Evolutionary conservation across 1,140 invertebrate species (phyloP), one percentile per base, ranked within the genome.

Genomic region (Colletes latitarsis): DNA sequence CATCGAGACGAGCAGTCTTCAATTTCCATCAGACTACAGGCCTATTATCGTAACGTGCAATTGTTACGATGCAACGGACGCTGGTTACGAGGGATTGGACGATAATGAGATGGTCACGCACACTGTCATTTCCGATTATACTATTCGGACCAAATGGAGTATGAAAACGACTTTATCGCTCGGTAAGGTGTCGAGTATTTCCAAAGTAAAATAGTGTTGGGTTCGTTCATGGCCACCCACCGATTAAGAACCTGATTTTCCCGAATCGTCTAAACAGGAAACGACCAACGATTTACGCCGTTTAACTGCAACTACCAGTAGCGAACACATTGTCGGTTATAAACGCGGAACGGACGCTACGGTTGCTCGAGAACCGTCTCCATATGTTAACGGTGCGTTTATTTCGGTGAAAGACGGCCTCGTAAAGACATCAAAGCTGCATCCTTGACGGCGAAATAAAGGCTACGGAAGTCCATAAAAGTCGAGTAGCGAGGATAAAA

Each of bases 351-450:
- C 6, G 49, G 9, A 10, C 39, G 30, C 30, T 15, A 6, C 9
- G 53, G 41, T 69, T 17, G 30, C 14, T 12, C 30, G 46, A 41
- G 69, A 72, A 30, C 52, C 43, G 39, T 55, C 60, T 14, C 21
- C 77, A 49, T 73, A 21, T 41, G 77, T 79, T 73, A 60, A 12
- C 1, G 49, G 53, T 43, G 19, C 58, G 69, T 79, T 73, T 79
- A 73, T 79, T 79, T 79, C 70, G 52, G 60, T 64, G 69, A 64
- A 15, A 71, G 77, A 79, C 60, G 19, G 57, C 17, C 77, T 79
- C 77, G 77, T 79, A 79, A 79, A 79, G 77, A 58, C 77, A 73
- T 79, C 70, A 79, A 79, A 79, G 77, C 60, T 21, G 62, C 60
- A 73, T 66, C 70, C 60, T 79, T 49, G 70, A 66, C 77, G 52